A percentile compares a stretch with the other conserved stretches of the same genome.
phyloP scores from a whole-genome alignment of 1,140 invertebrate genomes.

The Aphelinus certus region DNA sequence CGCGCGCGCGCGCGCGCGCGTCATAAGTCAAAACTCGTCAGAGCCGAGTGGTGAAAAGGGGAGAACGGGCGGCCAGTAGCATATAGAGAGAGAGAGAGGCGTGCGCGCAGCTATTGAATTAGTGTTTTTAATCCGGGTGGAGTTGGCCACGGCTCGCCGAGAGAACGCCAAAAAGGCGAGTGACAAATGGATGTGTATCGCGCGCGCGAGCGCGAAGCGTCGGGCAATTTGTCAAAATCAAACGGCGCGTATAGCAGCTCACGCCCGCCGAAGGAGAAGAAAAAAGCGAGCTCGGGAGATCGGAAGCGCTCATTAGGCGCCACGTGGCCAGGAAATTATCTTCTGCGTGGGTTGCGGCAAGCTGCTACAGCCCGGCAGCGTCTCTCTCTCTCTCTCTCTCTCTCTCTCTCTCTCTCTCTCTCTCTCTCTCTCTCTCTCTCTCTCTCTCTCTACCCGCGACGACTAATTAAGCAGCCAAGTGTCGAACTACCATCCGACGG shows the following conservation, averaged over 20 bases:
- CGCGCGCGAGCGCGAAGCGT: neutral
- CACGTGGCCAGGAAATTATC: constrained; percentile 61
- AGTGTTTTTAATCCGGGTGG: constrained; percentile 26
- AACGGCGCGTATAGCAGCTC: constrained; percentile 29
- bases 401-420: too few relatives aligned
- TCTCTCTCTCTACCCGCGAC: constrained; percentile 37
- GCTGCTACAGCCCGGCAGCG: constrained; percentile 47
- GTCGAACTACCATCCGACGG: constrained; percentile 51
- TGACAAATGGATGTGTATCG: constrained; percentile 21
- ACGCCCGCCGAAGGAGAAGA: neutral
- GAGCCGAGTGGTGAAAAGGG: constrained; percentile 27
- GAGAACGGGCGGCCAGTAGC: neutral
- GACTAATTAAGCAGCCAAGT: constrained; percentile 58
- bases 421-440: too few relatives aligned
- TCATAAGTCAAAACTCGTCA: constrained; percentile 29
- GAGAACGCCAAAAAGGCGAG: constrained; percentile 4
- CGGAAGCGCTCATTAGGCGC: constrained; percentile 53
- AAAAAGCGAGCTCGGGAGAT: constrained; percentile 17
- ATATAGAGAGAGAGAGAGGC: neutral
- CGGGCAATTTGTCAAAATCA: constrained; percentile 42
- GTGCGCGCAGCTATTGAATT: constrained; percentile 5
- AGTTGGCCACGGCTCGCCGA: neutral
- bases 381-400: too few relatives aligned
- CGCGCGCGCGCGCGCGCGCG: neutral
- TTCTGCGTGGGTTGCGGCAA: constrained; percentile 39